Percentiles rank a stretch among this genome's conserved stretches.
Conservation (phyloP, 2,888 invertebrate genomes). For the Oligia latruncula region DNA sequence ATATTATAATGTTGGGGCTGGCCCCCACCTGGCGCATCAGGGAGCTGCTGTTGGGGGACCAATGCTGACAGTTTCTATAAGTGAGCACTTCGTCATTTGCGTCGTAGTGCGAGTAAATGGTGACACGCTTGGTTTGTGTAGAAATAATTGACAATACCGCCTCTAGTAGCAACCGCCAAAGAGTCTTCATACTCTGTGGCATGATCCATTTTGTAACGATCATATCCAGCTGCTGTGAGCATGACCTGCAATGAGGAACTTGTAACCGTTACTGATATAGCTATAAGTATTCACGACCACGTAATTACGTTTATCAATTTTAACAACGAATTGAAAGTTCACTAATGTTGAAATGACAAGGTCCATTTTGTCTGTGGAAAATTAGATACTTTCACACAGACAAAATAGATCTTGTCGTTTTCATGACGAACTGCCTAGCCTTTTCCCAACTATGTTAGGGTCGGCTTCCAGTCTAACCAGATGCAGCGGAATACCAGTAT, state of each 20-base stretch:
- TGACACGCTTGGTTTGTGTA: not conserved
- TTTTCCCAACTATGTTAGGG: too few species aligned
- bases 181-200: not conserved
- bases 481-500: too few species aligned
- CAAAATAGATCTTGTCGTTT: not conserved
- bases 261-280: not conserved
- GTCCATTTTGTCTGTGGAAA: not conserved
- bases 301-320: not conserved
- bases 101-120: not conserved
- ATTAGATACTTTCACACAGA: not conserved
- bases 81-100: not conserved
- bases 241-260: not conserved
- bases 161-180: not conserved
- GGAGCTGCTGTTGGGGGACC: too few species aligned
- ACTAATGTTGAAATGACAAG: too few species aligned
- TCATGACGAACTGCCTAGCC: not conserved
- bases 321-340: not conserved
- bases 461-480: too few species aligned
- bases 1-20: too few species aligned
- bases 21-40: too few species aligned
- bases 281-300: not conserved
- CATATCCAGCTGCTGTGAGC: too few species aligned
- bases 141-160: not conserved
- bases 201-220: not conserved
- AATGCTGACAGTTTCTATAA: too few species aligned